Conservation (phyloP, 2,113 vertebrate species). For the Tupaia tana region DNA sequence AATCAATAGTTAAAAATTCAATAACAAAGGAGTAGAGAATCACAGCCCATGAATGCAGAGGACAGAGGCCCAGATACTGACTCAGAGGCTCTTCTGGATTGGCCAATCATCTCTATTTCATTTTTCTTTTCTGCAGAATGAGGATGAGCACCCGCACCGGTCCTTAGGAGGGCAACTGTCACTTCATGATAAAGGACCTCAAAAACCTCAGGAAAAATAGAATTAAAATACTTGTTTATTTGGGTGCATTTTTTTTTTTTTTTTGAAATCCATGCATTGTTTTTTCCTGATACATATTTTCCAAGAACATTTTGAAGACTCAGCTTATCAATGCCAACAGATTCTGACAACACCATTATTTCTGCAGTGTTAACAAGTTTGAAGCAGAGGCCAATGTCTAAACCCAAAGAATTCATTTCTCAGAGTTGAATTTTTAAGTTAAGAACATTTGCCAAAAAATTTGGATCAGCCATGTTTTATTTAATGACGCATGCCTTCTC, state of each 20-base stretch:
- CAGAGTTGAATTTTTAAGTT: neutral
- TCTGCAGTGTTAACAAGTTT: rapidly evolving
- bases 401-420: neutral
- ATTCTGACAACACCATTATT: neutral
- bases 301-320: too few relatives aligned
- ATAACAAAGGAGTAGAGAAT: neutral
- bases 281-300: too few relatives aligned
- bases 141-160: neutral
- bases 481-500: rapidly evolving
- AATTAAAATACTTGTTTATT: too few relatives aligned
- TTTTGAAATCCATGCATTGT: too few relatives aligned
- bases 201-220: too few relatives aligned
- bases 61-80: rapidly evolving
- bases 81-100: rapidly evolving
- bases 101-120: too few relatives aligned
- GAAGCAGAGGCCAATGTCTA: neutral
- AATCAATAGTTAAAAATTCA: too few relatives aligned
- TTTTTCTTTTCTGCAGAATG: neutral
- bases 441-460: neutral
- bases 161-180: rapidly evolving
- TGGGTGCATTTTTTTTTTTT: too few relatives aligned
- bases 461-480: neutral
- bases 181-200: too few relatives aligned
- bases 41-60: neutral
- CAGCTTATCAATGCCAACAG: rapidly evolving